Base-by-base conservation (phyloP, 23 tunicate species). In the Ascidia mentula region DNA sequence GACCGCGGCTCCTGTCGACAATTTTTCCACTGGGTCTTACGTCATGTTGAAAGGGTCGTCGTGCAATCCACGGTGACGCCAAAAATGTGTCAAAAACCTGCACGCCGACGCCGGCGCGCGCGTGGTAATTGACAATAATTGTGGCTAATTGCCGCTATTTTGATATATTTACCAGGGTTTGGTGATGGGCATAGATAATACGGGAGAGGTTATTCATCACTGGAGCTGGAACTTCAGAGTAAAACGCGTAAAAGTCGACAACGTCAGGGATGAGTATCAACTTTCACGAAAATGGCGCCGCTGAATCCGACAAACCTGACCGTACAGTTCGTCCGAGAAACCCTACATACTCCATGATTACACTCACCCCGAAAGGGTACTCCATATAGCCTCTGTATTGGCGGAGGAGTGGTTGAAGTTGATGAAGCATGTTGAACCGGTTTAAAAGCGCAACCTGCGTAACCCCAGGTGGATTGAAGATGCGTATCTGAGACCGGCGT, bases 11-110 rank as follows among this genome's bases (percentile, higher is more conserved):
- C 24, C 65, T 5, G 24, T 26, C 1, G 12, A 53, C 65, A 20
- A 26, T 6, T 20, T 1, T 20, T 20, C 65, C 65, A 53, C 65
- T 6, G 65, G 65, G 22, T 53, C 65, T 53, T 53, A 53, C 65
- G 65, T 53, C 65, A 53, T 53, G 24, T 28, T 28, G 4, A 6
- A 53, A 3, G 28, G 65, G 65, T 28, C 22, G 2, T 3, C 22
- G 65, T 28, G 65, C 65, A 53, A 53, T 53, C 22, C 65, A 53
- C 24, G 65, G 24, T 53, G 65, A 53, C 65, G 65, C 65, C 65
- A 53, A 53, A 26, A 53, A 5, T 53, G 13, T 53, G 65, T 53
- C 65, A 53, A 53, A 53, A 53, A 53, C 13, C 65, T 53, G 22
- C 65, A 5, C 65, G 65, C 65, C 65, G 65, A 53, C 65, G 65